phyloP scores from a whole-genome alignment of 1,140 invertebrate genomes.

The Mylabris phalerata region DNA sequence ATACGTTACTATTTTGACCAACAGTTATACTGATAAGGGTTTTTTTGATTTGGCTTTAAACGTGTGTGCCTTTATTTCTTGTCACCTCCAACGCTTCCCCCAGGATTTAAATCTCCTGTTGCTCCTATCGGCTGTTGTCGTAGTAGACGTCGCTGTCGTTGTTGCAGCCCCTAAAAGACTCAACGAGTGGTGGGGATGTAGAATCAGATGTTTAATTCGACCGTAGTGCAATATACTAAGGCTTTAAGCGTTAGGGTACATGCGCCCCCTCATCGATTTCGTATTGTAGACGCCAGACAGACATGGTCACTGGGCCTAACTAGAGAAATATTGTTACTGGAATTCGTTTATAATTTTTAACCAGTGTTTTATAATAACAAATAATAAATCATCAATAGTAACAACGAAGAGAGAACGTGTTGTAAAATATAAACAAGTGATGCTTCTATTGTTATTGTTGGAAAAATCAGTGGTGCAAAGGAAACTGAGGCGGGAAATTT shows the following conservation, averaged over 20 bases:
- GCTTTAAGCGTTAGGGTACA: slow-evolving; percentile 22
- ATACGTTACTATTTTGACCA: too few species aligned
- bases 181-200: background rate
- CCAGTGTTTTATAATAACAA: too few species aligned
- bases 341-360: background rate
- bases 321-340: slow-evolving; percentile 23
- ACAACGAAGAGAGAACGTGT: too few species aligned
- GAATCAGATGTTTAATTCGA: slow-evolving; percentile 23
- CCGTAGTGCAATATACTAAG: slow-evolving; percentile 22
- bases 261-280: slow-evolving; percentile 35
- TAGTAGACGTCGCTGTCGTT: background rate
- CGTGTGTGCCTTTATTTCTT: too few species aligned
- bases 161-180: too few species aligned
- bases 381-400: too few species aligned
- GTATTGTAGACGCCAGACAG: slow-evolving; percentile 28
- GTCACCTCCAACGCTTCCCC: too few species aligned
- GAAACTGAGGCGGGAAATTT: slow-evolving; percentile 5
- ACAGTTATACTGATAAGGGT: too few species aligned
- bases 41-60: too few species aligned
- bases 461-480: background rate
- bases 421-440: slow-evolving; percentile 6
- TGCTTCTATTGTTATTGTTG: background rate
- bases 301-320: slow-evolving; percentile 30
- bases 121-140: slow-evolving; percentile 2
- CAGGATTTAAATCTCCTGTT: slow-evolving; percentile 12